These are phyloP conservation scores for Orthonevra nobilis DNA, from an alignment of 2,888 invertebrate species.

Conservation along the genomic window DNA sequence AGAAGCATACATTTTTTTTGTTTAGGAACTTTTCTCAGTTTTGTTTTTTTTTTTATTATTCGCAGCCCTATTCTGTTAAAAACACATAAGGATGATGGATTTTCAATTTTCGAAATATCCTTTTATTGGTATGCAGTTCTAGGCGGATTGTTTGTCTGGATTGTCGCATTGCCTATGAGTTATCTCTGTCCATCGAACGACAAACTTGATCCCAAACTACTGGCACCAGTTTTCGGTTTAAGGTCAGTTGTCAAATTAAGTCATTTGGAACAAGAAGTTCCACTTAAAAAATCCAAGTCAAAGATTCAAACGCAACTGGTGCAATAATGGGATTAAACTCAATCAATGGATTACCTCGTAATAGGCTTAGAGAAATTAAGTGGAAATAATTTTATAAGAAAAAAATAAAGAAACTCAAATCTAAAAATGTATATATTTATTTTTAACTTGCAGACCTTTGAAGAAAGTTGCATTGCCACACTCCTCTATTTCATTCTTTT, in stretches of 20 bases:
- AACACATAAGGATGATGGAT: conserved; percentile 56
- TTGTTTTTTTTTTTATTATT: too few relatives aligned
- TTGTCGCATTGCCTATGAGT: conserved; percentile 81
- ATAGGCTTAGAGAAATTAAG: too few relatives aligned
- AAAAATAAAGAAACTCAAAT: too few relatives aligned
- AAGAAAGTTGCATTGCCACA: too few relatives aligned
- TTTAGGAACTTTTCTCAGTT: neutral
- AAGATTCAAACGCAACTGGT: neutral
- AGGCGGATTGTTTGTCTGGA: conserved; percentile 80
- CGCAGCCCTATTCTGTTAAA: neutral
- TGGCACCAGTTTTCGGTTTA: too few relatives aligned
- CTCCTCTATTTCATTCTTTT: too few relatives aligned
- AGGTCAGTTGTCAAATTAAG: too few relatives aligned
- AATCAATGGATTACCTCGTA: too few relatives aligned
- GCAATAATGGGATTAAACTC: too few relatives aligned
- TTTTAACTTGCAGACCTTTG: too few relatives aligned
- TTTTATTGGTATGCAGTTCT: conserved; percentile 82
- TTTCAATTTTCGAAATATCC: conserved; percentile 80
- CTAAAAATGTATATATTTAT: too few relatives aligned
- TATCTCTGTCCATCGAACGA: conserved; percentile 68
- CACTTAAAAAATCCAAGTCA: neutral
- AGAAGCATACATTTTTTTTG: neutral
- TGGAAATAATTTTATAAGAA: too few relatives aligned
- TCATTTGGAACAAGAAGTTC: conserved; percentile 18
- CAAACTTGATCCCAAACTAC: conserved; percentile 53